Base-by-base conservation (phyloP, 2,888 invertebrate genomes). In the Hydrotaea cyrtoneurina region DNA sequence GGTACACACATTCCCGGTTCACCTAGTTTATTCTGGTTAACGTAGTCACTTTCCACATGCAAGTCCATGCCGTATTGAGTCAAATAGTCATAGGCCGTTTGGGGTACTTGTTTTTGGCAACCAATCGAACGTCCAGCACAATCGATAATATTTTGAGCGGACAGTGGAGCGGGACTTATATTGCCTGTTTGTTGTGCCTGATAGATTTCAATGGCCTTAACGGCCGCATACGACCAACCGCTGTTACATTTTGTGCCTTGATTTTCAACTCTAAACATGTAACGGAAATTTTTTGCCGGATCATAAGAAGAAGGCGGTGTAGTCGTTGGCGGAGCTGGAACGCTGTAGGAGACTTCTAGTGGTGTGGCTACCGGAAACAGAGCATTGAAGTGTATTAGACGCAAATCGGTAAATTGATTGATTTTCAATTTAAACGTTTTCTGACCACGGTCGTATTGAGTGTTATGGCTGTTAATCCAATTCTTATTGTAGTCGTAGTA, bases 71-170 rank as follows among this genome's bases (percentile, higher is more conserved):
- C 95, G 4, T 79, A 15, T 81, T 94, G 94, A 89, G 94, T 95
- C 87, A 97, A 94, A 91, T 97, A 97, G 88, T 95, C 93, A 93
- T 97, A 97, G 78, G 97, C 97, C 88, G 95, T 93, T 93, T 97
- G 96, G 90, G 94, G 94, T 43, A 95, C 91, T 86, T 98, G 98
- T 0, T 80, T 89, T 26, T 95, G 95, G 93, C 98, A 98, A 46
- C 96, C 94, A 0, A 66, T 86, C 2, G 86, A 80, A 21, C 86
- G 79, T 19, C 90, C 89, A n/a, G 90, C 89, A 91, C 98, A 98
- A 93, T 98, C 98, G 78, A 98, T 94, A 80, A 98, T 93, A 92
- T 97, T 97, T 93, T 98, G 98, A 91, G 98, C 98, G 82, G 97
- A 97, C 21, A 98, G 94, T 1, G 86, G 10, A 0, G n/a, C 36